Percentiles rank a stretch among this genome's conserved stretches.
Evolutionary conservation across 2,113 vertebrate species (phyloP).

Genomic region (Pontoporia blainvillei): DNA sequence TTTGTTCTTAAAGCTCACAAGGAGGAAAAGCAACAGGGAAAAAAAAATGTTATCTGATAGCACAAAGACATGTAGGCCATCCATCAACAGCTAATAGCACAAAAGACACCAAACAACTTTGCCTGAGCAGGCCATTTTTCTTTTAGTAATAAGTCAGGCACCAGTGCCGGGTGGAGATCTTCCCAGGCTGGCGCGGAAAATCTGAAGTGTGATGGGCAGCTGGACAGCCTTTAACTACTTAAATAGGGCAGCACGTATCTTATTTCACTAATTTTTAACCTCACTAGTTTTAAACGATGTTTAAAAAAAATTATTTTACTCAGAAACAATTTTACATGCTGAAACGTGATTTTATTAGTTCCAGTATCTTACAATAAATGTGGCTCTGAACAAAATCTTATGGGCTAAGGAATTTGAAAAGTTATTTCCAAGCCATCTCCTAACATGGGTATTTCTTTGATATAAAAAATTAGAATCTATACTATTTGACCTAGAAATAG

Average conservation of each 20-base stretch:
- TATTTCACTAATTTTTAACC: not conserved
- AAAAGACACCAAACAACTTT: constrained; percentile 8
- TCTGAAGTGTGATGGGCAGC: not conserved
- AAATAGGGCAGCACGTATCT: not conserved
- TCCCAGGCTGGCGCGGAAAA: not conserved
- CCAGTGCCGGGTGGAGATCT: not conserved
- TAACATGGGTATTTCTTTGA: not conserved
- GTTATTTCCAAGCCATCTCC: constrained; percentile 4
- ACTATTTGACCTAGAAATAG: constrained; percentile 21
- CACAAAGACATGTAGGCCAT: not conserved
- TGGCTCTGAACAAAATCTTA: not conserved
- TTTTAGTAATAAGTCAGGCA: not conserved
- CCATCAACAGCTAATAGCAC: constrained; percentile 26
- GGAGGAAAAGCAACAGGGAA: not conserved
- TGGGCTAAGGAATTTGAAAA: not conserved
- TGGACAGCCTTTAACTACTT: not conserved
- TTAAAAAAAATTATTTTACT: not conserved
- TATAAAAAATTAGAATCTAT: not conserved
- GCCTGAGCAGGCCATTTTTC: not conserved
- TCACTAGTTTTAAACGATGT: not conserved
- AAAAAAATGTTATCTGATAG: not conserved
- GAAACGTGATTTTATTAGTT: not conserved
- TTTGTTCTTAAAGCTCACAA: not conserved
- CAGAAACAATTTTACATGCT: not conserved
- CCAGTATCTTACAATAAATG: not conserved